Conservation (phyloP, 2,797 vertebrate species). For the Pseudomugil tenellus region DNA sequence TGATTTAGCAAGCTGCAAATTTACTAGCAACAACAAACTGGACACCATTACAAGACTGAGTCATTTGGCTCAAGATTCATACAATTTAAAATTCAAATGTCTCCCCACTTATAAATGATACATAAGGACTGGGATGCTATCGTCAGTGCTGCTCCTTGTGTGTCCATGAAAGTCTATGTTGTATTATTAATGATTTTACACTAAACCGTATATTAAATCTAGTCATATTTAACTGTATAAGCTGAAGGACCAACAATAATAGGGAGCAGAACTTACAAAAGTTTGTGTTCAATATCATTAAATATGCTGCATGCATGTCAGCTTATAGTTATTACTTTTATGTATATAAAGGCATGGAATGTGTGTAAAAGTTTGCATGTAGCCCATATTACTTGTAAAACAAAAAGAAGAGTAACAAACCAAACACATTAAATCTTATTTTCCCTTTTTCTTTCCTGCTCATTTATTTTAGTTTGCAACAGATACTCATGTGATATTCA, state of each 20-base stretch:
- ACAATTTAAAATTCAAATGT: constrained; percentile 47
- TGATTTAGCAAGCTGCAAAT: neutral
- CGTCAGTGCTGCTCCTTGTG: constrained; percentile 43
- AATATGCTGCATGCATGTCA: neutral
- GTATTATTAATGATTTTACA: constrained; percentile 61
- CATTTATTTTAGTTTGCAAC: constrained; percentile 3
- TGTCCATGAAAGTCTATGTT: constrained; percentile 41
- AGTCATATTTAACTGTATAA: constrained; percentile 30
- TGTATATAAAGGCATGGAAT: neutral
- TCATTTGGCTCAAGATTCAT: constrained; percentile 37
- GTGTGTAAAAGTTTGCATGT: constrained; percentile 12
- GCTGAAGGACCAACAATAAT: constrained; percentile 2
- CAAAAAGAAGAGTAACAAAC: constrained; percentile 9
- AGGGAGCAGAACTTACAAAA: constrained; percentile 1
- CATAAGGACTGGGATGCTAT: constrained; percentile 56
- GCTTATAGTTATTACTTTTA: neutral
- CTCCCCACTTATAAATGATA: constrained; percentile 55
- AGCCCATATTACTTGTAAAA: constrained; percentile 8
- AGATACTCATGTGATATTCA: constrained; percentile 18
- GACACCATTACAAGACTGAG: constrained; percentile 6
- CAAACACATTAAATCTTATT: neutral
- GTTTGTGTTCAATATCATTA: neutral
- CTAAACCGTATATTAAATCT: constrained; percentile 44
- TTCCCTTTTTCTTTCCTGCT: neutral
- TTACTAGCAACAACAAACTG: constrained; percentile 19